phyloP scores from a whole-genome alignment of 2,888 invertebrate species.

The Drosophila mimica region DNA sequence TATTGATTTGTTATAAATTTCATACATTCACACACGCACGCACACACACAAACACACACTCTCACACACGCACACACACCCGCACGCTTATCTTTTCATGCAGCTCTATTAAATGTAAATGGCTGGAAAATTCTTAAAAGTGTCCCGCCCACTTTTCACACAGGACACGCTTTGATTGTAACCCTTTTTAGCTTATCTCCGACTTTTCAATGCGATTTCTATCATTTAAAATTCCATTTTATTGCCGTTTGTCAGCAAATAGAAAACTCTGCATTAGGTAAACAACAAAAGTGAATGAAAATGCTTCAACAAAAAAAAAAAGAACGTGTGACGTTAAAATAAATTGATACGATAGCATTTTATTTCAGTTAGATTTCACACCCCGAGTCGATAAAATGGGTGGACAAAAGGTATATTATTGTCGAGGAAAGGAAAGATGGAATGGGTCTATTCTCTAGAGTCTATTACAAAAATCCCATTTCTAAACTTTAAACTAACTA shows the following conservation, averaged over 20 bases:
- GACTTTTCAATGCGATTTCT: slow-evolving; percentile 71
- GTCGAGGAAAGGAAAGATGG: not conserved
- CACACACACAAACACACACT: slow-evolving; percentile 33
- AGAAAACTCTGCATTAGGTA: slow-evolving; percentile 46
- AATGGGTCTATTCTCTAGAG: not conserved
- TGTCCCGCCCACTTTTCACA: slow-evolving; percentile 54
- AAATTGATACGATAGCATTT: slow-evolving; percentile 63
- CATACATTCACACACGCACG: slow-evolving; percentile 49
- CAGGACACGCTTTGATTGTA: slow-evolving; percentile 52
- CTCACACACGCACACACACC: slow-evolving; percentile 18
- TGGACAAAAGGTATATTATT: not conserved
- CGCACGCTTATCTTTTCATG: slow-evolving; percentile 64
- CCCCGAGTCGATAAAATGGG: not conserved
- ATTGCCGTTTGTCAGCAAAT: slow-evolving; percentile 63
- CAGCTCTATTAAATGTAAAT: slow-evolving; percentile 74
- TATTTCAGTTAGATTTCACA: slow-evolving; percentile 18
- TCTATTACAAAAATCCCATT: slow-evolving; percentile 8
- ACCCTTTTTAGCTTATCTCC: slow-evolving; percentile 70
- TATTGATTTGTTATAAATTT: slow-evolving; percentile 79
- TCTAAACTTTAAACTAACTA: slow-evolving; percentile 21
- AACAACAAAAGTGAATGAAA: slow-evolving; percentile 24
- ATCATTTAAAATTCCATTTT: slow-evolving; percentile 79
- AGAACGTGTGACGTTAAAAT: slow-evolving; percentile 62
- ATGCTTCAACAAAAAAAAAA: slow-evolving; percentile 6
- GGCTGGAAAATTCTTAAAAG: slow-evolving; percentile 64